Evolutionary conservation across 2,113 vertebrate species (phyloP).

Genomic region (Phaethornis superciliosus): DNA sequence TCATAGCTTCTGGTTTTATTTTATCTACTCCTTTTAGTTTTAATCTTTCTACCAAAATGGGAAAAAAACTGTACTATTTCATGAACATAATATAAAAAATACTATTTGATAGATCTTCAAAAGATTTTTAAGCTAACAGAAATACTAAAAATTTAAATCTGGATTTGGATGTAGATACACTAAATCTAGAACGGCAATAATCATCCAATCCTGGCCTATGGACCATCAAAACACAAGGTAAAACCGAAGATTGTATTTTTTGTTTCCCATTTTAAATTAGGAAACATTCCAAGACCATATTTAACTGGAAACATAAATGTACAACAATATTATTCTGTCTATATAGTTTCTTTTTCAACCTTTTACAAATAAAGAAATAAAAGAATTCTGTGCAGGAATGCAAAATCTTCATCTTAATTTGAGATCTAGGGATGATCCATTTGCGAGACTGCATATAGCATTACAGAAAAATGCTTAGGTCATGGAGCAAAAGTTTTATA

Average conservation of each 20-base stretch:
- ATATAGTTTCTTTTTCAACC: not conserved
- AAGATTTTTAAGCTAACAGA: not conserved
- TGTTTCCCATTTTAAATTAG: not conserved
- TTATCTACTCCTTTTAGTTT: not conserved
- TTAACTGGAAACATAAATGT: not conserved
- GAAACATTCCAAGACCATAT: not conserved
- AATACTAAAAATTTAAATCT: not conserved
- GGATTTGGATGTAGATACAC: not conserved
- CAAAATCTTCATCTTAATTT: not conserved
- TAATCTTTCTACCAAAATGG: not conserved
- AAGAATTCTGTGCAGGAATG: not conserved
- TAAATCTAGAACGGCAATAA: not conserved
- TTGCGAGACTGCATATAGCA: not conserved
- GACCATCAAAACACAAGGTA: not conserved
- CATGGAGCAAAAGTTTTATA: constrained; percentile 46
- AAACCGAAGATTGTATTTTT: not conserved
- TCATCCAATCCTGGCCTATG: not conserved
- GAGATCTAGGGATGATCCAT: not conserved
- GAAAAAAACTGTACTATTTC: not conserved
- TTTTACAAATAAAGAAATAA: not conserved
- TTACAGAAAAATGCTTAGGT: constrained; percentile 32
- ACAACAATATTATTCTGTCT: not conserved
- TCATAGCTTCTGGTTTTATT: not conserved
- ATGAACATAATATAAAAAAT: not conserved
- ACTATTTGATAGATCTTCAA: not conserved